Percentiles rank a stretch among this genome's conserved stretches.
These are phyloP conservation scores for Corythornis leucogaster DNA, from an alignment of 2,797 vertebrate genomes.

Conservation along the genomic window DNA sequence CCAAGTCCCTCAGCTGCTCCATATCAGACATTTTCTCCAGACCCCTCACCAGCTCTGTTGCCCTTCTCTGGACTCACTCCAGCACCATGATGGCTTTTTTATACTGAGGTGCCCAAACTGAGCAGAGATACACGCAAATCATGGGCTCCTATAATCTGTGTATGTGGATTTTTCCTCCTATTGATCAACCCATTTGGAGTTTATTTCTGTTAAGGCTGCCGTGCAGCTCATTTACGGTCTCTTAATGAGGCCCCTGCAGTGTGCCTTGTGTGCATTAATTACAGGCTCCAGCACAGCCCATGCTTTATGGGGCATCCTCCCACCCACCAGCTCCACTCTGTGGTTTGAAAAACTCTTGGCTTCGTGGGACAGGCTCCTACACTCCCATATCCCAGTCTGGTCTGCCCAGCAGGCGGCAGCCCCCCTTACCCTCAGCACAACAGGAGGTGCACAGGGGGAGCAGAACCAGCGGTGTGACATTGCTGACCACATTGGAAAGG, in stretches of 20 bases:
- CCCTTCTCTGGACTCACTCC: no score
- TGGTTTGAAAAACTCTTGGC: rapidly evolving
- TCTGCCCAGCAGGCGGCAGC: not conserved
- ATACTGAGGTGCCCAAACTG: no score
- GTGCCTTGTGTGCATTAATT: not conserved
- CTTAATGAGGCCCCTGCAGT: not conserved
- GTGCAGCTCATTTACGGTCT: not conserved
- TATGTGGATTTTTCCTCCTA: not conserved
- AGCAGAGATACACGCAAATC: not conserved
- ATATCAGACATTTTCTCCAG: no score
- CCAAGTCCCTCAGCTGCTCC: no score
- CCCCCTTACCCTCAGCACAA: rapidly evolving
- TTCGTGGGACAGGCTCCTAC: rapidly evolving
- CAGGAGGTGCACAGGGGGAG: not conserved
- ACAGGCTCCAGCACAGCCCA: not conserved
- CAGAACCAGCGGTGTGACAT: not conserved
- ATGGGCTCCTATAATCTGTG: not conserved
- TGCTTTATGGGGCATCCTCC: not conserved
- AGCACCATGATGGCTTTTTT: no score
- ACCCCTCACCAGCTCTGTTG: no score
- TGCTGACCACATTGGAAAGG: not conserved
- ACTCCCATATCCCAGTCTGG: not conserved
- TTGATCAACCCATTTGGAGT: not conserved
- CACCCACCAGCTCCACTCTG: not conserved
- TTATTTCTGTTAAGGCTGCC: not conserved